Percentiles rank a stretch among this genome's conserved stretches.
phyloP scores from a whole-genome alignment of 2,113 vertebrate species.

The Helogale parvula region DNA sequence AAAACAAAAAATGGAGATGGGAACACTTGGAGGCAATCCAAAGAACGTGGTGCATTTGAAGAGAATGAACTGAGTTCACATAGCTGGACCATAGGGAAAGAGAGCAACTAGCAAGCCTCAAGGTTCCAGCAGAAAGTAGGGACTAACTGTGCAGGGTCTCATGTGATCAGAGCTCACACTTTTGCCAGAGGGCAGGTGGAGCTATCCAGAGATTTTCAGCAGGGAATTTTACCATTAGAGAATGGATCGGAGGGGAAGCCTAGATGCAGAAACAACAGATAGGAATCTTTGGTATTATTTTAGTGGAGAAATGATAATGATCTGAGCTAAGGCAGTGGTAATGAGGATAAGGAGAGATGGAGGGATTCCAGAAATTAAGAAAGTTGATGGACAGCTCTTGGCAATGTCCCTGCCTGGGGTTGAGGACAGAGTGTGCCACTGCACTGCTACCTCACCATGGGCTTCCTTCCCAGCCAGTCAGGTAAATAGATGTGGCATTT shows the following conservation, averaged over 20 bases:
- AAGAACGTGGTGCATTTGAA: not conserved
- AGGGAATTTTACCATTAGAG: not conserved
- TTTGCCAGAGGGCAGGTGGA: not conserved
- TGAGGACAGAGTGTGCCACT: not conserved
- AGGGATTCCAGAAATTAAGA: not conserved
- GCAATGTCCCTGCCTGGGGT: not conserved
- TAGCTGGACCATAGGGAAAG: too few species aligned
- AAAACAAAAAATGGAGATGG: not conserved
- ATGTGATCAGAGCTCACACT: not conserved
- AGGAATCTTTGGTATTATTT: not conserved
- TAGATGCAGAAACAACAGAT: not conserved
- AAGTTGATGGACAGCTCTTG: not conserved
- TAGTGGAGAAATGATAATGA: not conserved
- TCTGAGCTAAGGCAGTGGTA: not conserved
- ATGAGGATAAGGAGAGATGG: not conserved
- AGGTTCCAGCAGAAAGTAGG: not conserved
- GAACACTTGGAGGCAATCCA: not conserved
- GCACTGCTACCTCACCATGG: rapidly evolving
- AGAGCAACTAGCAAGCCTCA: not conserved
- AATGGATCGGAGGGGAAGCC: not conserved
- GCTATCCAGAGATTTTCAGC: not conserved
- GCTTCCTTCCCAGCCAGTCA: not conserved
- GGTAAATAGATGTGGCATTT: not conserved
- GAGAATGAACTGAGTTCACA: not conserved
- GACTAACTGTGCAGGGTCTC: not conserved